A percentile compares a stretch with the other conserved stretches of the same genome.
Evolutionary conservation across 2,797 vertebrate species (phyloP).

Genomic region (Anisognathus igniventris): DNA sequence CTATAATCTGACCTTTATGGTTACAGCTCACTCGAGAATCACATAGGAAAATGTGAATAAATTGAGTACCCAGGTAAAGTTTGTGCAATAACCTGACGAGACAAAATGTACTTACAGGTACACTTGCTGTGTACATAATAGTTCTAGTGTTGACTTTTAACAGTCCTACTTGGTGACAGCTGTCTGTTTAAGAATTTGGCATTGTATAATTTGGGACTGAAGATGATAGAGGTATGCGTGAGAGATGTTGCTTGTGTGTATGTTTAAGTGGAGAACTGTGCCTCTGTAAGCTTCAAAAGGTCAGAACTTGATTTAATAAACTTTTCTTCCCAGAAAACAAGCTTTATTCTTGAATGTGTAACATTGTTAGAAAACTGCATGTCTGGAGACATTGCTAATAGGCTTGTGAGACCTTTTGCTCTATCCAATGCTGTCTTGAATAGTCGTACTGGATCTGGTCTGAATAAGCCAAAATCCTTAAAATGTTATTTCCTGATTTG

Average conservation of each 20-base stretch:
- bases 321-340: slow-evolving; percentile 24
- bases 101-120: background rate
- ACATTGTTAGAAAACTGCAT: background rate
- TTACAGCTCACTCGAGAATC: background rate
- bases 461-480: background rate
- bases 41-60: background rate
- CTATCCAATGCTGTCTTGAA: background rate
- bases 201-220: background rate
- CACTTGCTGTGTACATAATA: background rate
- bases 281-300: background rate
- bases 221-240: background rate
- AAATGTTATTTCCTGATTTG: background rate
- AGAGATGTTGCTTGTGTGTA: background rate
- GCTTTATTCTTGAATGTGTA: slow-evolving; percentile 23
- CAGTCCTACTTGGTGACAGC: background rate
- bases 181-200: background rate
- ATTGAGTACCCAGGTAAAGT: background rate
- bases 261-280: background rate
- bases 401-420: slow-evolving; percentile 14
- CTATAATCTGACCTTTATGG: background rate
- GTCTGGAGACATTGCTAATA: slow-evolving; percentile 21
- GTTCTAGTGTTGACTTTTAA: background rate
- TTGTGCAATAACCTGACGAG: background rate
- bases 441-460: background rate
- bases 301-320: slow-evolving; percentile 56